Percentiles rank a stretch among this genome's conserved stretches.
Evolutionary conservation across 2,888 invertebrate species (phyloP).

Genomic region (Caenorhabditis panamensis): DNA sequence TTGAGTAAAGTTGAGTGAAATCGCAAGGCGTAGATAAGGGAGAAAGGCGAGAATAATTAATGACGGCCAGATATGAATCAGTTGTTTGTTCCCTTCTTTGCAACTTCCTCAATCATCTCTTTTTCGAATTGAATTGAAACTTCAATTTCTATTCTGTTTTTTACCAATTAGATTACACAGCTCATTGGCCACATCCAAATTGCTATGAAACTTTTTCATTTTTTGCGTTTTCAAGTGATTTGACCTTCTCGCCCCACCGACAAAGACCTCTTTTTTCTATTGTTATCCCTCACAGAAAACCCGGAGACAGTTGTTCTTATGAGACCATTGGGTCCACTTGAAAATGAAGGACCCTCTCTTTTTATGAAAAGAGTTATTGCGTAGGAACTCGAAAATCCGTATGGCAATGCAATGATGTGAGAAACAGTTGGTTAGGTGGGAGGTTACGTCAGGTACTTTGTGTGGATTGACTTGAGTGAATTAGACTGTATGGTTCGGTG

Average conservation of each 20-base stretch:
- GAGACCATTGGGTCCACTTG: neutral
- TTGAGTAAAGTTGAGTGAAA: too few relatives aligned
- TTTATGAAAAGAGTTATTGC: constrained; percentile 2
- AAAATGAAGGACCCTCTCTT: neutral
- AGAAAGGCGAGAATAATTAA: neutral
- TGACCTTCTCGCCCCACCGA: constrained; percentile 1
- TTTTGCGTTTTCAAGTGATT: neutral
- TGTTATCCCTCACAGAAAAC: neutral
- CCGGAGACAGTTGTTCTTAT: neutral
- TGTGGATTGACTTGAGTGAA: neutral
- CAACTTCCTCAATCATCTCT: neutral
- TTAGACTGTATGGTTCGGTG: too few relatives aligned
- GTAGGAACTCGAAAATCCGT: neutral
- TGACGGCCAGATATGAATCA: neutral
- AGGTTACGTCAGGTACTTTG: constrained; percentile 9
- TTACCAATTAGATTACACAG: neutral
- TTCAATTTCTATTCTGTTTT: neutral
- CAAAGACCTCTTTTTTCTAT: constrained; percentile 2
- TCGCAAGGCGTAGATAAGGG: neutral
- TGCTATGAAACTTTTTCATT: neutral
- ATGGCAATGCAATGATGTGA: too few relatives aligned
- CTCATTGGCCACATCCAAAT: neutral
- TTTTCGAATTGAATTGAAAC: neutral
- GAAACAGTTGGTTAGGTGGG: neutral
- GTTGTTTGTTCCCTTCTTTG: neutral